Evolutionary conservation across 2,797 vertebrate species (phyloP).

Genomic region (Discoglossus pictus): DNA sequence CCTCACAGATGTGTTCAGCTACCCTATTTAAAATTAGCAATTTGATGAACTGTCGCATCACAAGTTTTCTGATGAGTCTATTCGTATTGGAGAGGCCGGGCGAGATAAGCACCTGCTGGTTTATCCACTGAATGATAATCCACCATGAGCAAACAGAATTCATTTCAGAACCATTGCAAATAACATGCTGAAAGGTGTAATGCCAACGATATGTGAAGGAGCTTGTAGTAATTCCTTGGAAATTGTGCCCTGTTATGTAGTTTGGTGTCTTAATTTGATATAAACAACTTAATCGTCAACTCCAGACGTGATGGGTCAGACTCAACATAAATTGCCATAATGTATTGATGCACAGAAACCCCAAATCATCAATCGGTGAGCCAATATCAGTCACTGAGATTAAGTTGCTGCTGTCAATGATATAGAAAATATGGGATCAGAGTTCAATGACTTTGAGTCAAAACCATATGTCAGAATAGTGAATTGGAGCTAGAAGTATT

Average conservation of each 20-base stretch:
- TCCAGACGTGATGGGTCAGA: conserved; percentile 8
- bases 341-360: not conserved
- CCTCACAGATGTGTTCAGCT: conserved; percentile 58
- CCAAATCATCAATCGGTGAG: conserved; percentile 8
- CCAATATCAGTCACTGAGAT: too few relatives aligned
- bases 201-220: conserved; percentile 30
- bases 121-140: conserved; percentile 49
- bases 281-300: conserved; percentile 30
- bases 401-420: too few relatives aligned
- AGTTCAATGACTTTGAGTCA: too few relatives aligned
- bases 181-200: conserved; percentile 43
- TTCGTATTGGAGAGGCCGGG: conserved; percentile 58
- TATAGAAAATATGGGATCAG: too few relatives aligned
- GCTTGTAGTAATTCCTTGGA: conserved; percentile 36
- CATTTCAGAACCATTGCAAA: conserved; percentile 43
- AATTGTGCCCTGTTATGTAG: conserved; percentile 9
- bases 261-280: conserved; percentile 45
- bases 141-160: conserved; percentile 48
- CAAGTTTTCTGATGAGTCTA: conserved; percentile 59
- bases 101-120: conserved; percentile 58
- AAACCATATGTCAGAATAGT: too few relatives aligned
- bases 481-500: too few relatives aligned
- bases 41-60: conserved; percentile 56
- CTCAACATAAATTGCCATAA: conserved; percentile 4
- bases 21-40: conserved; percentile 56